These are phyloP conservation scores for Cyprinodon variegatus DNA, from an alignment of 2,113 vertebrate species.

Conservation along the genomic window DNA sequence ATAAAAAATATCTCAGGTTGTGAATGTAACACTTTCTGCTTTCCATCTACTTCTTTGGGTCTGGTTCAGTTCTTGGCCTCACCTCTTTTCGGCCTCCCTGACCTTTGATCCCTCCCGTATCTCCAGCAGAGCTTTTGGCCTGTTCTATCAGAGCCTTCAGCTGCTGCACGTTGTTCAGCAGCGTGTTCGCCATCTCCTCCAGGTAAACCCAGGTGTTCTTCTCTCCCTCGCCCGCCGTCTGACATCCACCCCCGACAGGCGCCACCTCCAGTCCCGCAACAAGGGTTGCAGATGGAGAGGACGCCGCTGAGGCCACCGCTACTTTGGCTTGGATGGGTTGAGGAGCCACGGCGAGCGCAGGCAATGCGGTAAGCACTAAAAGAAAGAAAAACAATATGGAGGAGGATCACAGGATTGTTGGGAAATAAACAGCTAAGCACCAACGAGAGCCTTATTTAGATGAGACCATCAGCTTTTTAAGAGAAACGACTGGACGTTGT, in stretches of 20 bases:
- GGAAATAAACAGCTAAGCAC: not conserved
- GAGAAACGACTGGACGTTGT: not conserved
- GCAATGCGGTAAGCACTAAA: conserved; percentile 87
- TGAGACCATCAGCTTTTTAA: not conserved
- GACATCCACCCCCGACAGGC: conserved; percentile 14
- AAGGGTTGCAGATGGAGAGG: conserved; percentile 48
- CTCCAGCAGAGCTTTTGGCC: conserved; percentile 81
- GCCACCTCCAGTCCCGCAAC: conserved; percentile 84
- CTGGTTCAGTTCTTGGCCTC: conserved; percentile 15
- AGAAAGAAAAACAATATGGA: not conserved
- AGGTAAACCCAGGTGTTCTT: conserved; percentile 91
- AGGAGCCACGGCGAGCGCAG: conserved; percentile 86
- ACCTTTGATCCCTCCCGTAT: conserved; percentile 65
- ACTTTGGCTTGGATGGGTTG: conserved; percentile 86
- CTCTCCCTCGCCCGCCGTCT: conserved; percentile 52
- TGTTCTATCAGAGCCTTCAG: conserved; percentile 92
- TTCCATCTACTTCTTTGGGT: not conserved
- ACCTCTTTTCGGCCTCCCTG: conserved; percentile 89
- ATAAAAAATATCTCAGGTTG: too few relatives aligned
- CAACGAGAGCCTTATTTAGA: not conserved
- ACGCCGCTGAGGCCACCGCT: conserved; percentile 30
- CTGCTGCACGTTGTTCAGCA: conserved; percentile 91
- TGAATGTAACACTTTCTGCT: not conserved
- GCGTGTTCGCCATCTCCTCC: conserved; percentile 91
- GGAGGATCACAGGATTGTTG: not conserved